Percentiles rank a stretch among this genome's conserved stretches.
Conservation (phyloP, 1,140 invertebrate genomes). For the Paramacrobiotus metropolitanus region DNA sequence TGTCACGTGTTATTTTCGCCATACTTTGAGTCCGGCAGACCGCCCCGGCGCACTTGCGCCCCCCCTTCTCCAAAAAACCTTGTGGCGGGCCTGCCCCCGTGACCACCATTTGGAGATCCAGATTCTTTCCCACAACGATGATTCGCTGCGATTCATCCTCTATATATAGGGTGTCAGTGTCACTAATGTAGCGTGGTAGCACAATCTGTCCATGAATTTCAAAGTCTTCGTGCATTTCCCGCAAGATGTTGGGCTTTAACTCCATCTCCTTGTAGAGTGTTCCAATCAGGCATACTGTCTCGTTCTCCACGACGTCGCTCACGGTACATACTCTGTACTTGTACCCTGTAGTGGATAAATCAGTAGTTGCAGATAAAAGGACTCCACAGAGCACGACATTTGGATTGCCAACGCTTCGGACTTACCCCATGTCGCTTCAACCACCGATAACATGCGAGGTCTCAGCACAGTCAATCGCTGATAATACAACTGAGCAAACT, state of each 20-base stretch:
- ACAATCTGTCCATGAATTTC: slow-evolving; percentile 48
- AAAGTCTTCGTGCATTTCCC: slow-evolving; percentile 64
- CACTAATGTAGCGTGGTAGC: slow-evolving; percentile 31
- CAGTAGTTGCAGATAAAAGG: no score
- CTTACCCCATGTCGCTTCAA: slow-evolving; percentile 25
- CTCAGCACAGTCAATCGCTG: slow-evolving; percentile 43
- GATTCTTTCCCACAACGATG: slow-evolving; percentile 39
- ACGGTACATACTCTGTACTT: no score
- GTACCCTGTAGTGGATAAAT: no score
- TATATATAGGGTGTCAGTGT: slow-evolving; percentile 53
- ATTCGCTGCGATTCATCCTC: slow-evolving; percentile 79
- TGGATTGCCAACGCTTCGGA: no score
- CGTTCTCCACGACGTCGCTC: slow-evolving; percentile 39
- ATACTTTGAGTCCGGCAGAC: no score
- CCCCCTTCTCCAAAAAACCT: no score
- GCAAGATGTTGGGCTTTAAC: slow-evolving; percentile 70
- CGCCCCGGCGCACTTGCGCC: no score
- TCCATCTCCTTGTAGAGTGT: slow-evolving; percentile 76
- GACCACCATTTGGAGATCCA: slow-evolving; percentile 22
- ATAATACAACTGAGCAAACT: slow-evolving; percentile 60
- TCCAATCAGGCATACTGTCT: slow-evolving; percentile 54
- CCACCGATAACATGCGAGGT: slow-evolving; percentile 18
- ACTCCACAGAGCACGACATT: no score
- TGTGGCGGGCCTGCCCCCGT: no score
- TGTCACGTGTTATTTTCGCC: no score